Base-by-base conservation (phyloP, 2,113 vertebrate genomes). In the Girardinichthys multiradiatus region DNA sequence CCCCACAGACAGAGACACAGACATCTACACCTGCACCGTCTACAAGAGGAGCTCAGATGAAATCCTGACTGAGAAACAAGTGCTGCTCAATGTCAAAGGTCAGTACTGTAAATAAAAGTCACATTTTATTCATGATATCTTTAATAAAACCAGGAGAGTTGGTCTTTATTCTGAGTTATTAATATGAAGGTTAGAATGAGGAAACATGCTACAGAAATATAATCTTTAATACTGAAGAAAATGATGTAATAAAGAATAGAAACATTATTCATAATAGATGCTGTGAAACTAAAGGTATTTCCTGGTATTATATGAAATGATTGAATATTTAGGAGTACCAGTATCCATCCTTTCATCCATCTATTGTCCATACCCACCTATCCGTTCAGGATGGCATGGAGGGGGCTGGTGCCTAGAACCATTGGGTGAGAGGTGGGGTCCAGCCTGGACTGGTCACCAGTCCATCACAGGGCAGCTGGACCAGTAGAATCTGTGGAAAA, bases 21-120 rank as follows among this genome's bases (percentile, higher is more conserved):
- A 21, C 17, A 51, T 7, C 48, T 51, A 51, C 48, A 51, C 17
- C 21, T 51, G 48, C 48, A 51, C 48, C 19, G 21, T 51, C 17
- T 21, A 21, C 7, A 0, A 60, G 0, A 19, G 0, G 0, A 0
- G 28, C 28, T 48, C 19, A 48, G 7, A 0, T 3, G 30, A 21
- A 30, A 19, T 21, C 15, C 59, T 30, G 28, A 60, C 17, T 1
- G 31, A 1, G 59, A 60, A 60, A 60, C 14, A 30, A 0, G 59
- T 60, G 14, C 28, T 10, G 59, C 29, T 31, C 19, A 1, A 29
- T 30, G 59, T 60, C 29, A 60, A 21, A 60, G 59, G 59, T 60
- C 29, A 60, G 59, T 60, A 0, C 17, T 3, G 6, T 21, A 60
- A 6, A 30, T 60, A 19, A 3, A 60, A 15, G 4, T 6, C 28